Evolutionary conservation across 2,797 vertebrate genomes (phyloP).

Genomic region (Tenualosa ilisha): DNA sequence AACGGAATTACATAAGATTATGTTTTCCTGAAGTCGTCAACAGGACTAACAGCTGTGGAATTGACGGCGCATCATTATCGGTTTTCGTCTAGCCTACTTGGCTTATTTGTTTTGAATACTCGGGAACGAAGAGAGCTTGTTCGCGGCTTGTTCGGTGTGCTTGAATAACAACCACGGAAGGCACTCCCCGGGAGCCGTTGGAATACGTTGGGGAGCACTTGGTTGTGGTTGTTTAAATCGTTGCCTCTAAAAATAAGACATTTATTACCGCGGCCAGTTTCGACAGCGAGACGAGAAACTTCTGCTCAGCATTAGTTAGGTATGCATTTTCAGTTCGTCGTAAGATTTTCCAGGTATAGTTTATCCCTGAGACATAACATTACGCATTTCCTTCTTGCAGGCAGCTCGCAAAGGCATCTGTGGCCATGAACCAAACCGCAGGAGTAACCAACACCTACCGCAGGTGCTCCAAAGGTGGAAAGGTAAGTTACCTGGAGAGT

Average conservation of each 20-base stretch:
- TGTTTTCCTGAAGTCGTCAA: background rate
- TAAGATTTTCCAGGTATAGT: background rate
- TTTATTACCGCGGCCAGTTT: background rate
- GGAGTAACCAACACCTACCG: conserved; percentile 88
- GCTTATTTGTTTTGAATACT: conserved; percentile 28
- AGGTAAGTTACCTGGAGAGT: conserved; percentile 75
- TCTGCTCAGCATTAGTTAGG: background rate
- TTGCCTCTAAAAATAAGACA: conserved; percentile 2
- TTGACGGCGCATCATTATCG: background rate
- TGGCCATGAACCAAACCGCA: conserved; percentile 92
- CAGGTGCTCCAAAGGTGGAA: conserved; percentile 85
- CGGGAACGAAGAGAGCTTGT: conserved; percentile 25
- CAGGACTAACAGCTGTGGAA: background rate
- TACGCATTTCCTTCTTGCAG: background rate
- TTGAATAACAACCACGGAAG: background rate
- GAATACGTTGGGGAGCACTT: conserved; percentile 42
- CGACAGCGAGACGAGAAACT: background rate
- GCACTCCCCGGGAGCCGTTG: conserved; percentile 28
- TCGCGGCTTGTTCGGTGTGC: conserved; percentile 31
- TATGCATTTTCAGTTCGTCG: background rate
- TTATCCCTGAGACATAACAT: background rate
- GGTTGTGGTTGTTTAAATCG: conserved; percentile 7
- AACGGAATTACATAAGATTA: background rate
- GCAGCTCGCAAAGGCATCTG: background rate
- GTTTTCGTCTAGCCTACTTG: conserved; percentile 36